Conservation (phyloP, 2,888 invertebrate species). For the Slavum lentiscoides region DNA sequence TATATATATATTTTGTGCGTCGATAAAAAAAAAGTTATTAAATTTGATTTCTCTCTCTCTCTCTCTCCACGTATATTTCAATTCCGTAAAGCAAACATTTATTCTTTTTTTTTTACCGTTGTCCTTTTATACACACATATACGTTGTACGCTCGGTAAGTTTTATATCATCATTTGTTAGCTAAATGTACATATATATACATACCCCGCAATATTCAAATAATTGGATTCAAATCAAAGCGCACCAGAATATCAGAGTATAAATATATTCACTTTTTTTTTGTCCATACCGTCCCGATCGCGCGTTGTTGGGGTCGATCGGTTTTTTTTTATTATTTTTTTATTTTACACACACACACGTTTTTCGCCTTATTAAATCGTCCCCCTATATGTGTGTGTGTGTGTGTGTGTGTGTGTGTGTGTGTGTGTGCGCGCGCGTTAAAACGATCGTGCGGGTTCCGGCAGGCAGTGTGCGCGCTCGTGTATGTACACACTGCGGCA, state of each 20-base stretch:
- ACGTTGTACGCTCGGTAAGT: neutral
- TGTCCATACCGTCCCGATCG: neutral
- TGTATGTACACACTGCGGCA: neutral
- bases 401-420: too few relatives aligned
- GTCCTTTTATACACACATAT: neutral
- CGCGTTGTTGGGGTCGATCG: conserved; percentile 30
- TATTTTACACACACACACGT: neutral
- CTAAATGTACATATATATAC: too few relatives aligned
- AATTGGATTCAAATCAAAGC: conserved; percentile 50
- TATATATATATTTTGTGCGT: neutral
- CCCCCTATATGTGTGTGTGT: conserved; percentile 18
- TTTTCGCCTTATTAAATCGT: conserved; percentile 48
- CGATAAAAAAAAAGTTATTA: conserved; percentile 13
- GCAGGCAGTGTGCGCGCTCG: neutral
- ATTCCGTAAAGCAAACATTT: conserved; percentile 12
- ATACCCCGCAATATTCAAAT: neutral
- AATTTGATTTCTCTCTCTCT: conserved; percentile 16
- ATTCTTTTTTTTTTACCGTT: neutral
- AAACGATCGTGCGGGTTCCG: conserved; percentile 40
- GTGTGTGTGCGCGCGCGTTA: neutral
- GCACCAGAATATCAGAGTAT: neutral
- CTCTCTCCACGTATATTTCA: neutral
- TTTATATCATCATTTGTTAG: conserved; percentile 11
- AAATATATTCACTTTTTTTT: neutral
- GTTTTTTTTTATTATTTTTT: conserved; percentile 37